phyloP scores from a whole-genome alignment of 2,113 vertebrate species.

The Malurus elegans region DNA sequence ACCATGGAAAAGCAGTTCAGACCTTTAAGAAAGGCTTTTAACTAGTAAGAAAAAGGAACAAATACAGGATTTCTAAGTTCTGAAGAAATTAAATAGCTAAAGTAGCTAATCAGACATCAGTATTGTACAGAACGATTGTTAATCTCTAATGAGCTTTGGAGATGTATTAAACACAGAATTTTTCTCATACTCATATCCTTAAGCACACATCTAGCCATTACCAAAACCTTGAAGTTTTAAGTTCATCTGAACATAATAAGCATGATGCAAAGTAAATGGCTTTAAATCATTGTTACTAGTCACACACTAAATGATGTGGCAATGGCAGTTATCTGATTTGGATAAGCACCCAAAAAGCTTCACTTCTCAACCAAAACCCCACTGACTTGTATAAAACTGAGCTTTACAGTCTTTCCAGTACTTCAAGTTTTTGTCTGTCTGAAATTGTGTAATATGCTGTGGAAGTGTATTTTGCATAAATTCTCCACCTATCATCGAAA shows the following conservation, averaged over 20 bases:
- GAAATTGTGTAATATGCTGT: not conserved
- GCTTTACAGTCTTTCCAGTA: not conserved
- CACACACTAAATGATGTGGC: not conserved
- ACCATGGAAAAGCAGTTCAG: conserved; percentile 14
- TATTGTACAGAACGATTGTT: not conserved
- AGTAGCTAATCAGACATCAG: not conserved
- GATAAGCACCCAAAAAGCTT: not conserved
- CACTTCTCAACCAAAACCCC: not conserved
- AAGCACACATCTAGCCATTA: not conserved
- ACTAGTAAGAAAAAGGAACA: not conserved
- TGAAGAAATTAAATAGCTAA: not conserved
- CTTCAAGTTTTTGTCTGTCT: not conserved
- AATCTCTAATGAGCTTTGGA: conserved; percentile 12
- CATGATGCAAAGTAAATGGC: not conserved
- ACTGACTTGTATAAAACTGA: not conserved
- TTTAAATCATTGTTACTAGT: not conserved
- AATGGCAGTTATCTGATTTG: not conserved
- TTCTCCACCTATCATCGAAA: not conserved
- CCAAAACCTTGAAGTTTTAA: not conserved
- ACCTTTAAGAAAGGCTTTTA: conserved; percentile 6
- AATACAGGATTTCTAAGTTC: not conserved
- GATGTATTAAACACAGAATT: not conserved
- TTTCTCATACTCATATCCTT: not conserved
- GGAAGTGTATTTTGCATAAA: not conserved
- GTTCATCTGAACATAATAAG: not conserved